phyloP scores from a whole-genome alignment of 2,888 invertebrate species.

The Cephus runcator region DNA sequence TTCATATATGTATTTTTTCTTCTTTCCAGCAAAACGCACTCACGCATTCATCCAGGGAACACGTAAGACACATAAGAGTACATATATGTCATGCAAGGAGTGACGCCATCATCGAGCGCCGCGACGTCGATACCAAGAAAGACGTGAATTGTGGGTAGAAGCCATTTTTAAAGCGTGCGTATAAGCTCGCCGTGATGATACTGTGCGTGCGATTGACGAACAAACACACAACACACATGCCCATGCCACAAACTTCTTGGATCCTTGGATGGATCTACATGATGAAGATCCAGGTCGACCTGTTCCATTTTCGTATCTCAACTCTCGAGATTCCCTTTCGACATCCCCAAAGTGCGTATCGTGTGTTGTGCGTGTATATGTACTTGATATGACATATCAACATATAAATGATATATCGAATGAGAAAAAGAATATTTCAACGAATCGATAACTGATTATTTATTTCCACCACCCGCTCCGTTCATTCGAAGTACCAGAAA shows the following conservation, averaged over 20 bases:
- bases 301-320: not conserved
- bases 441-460: not conserved
- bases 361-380: not conserved
- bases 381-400: not conserved
- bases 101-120: not conserved
- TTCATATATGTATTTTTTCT: not conserved
- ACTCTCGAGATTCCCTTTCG: not conserved
- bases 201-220: conserved; percentile 26
- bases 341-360: not conserved
- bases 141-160: conserved; percentile 9
- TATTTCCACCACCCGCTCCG: not conserved
- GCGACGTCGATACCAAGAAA: not conserved
- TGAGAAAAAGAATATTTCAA: not conserved
- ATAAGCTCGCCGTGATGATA: conserved; percentile 43
- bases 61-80: not conserved
- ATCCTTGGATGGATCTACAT: not conserved
- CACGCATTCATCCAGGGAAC: not conserved
- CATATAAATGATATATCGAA: not conserved
- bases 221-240: conserved; percentile 50
- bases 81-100: not conserved
- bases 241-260: conserved; percentile 49
- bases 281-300: not conserved
- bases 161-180: conserved; percentile 49
- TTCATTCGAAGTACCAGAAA: not conserved
- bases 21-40: conserved; percentile 3